Percentiles rank a stretch among this genome's conserved stretches.
These are phyloP conservation scores for Prochilodus magdalenae DNA, from an alignment of 2,113 vertebrate genomes.

Conservation along the genomic window DNA sequence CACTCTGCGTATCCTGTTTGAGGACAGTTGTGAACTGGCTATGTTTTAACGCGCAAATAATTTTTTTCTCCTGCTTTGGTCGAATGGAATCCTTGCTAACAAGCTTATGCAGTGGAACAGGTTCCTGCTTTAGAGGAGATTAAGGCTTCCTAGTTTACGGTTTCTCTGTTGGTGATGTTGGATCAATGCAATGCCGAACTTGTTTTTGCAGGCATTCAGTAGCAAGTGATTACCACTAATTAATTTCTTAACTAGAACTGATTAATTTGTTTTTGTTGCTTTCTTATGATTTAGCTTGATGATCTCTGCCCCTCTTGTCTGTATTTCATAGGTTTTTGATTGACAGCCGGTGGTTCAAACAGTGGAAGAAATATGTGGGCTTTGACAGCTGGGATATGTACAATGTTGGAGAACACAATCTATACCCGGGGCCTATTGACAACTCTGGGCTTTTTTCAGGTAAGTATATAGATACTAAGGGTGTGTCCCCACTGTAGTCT, in stretches of 20 bases:
- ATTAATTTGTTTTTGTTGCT: background rate
- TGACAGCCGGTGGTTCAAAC: conserved; percentile 95
- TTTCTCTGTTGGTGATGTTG: conserved; percentile 62
- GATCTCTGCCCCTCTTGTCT: background rate
- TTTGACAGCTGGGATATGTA: conserved; percentile 97
- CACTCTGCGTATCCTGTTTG: too few species aligned
- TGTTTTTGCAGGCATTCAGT: conserved; percentile 12
- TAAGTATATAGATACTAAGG: conserved; percentile 61
- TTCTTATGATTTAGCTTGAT: background rate
- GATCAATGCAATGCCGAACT: conserved; percentile 21
- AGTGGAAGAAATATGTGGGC: conserved; percentile 98
- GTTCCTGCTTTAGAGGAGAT: conserved; percentile 56
- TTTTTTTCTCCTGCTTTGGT: background rate
- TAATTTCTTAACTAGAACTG: background rate
- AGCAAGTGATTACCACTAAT: background rate
- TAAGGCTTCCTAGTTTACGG: conserved; percentile 61
- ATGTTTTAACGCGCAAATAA: background rate
- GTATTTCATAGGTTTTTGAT: conserved; percentile 80
- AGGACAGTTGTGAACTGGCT: too few species aligned
- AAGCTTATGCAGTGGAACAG: conserved; percentile 65
- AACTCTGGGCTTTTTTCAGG: conserved; percentile 95
- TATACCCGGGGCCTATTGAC: conserved; percentile 92
- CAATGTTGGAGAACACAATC: conserved; percentile 84
- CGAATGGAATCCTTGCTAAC: conserved; percentile 49
- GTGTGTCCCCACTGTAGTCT: too few species aligned